Evolutionary conservation across 2,797 vertebrate species (phyloP).

Genomic region (Periophthalmus magnuspinnatus): DNA sequence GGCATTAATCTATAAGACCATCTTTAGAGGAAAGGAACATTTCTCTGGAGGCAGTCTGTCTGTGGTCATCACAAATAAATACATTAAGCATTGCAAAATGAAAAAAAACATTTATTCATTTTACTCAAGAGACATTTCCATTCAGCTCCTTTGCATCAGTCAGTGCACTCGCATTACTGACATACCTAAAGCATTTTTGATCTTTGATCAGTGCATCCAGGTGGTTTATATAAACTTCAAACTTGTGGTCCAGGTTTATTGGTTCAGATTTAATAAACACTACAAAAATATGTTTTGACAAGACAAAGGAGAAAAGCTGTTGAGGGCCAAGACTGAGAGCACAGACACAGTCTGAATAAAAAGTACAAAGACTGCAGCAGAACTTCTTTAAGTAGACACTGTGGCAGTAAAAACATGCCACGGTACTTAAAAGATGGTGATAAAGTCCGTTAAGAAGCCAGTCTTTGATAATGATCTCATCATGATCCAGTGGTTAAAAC

Average conservation of each 20-base stretch:
- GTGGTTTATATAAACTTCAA: not conserved
- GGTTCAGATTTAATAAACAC: constrained; percentile 34
- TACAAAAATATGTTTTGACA: constrained; percentile 29
- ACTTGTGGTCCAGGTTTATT: constrained; percentile 35
- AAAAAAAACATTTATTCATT: constrained; percentile 63
- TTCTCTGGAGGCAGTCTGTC: not conserved
- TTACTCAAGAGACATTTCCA: constrained; percentile 33
- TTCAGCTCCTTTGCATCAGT: constrained; percentile 28
- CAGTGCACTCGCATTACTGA: constrained; percentile 27
- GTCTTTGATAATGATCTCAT: constrained; percentile 46
- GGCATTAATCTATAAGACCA: too few species aligned
- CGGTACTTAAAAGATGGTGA: constrained; percentile 24
- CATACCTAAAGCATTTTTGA: constrained; percentile 29
- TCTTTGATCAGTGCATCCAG: constrained; percentile 15
- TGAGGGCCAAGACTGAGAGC: constrained; percentile 36
- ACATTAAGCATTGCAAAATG: constrained; percentile 24
- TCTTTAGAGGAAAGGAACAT: constrained; percentile 39
- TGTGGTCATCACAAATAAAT: constrained; percentile 24
- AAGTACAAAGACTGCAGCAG: constrained; percentile 51
- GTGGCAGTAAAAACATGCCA: constrained; percentile 25
- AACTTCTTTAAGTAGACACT: constrained; percentile 29
- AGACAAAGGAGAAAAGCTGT: constrained; percentile 38
- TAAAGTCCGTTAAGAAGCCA: constrained; percentile 46
- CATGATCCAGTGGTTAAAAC: constrained; percentile 38
- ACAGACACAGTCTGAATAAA: constrained; percentile 65